These are phyloP conservation scores for Microtus pennsylvanicus DNA, from an alignment of 2,113 vertebrate genomes.

Conservation along the genomic window DNA sequence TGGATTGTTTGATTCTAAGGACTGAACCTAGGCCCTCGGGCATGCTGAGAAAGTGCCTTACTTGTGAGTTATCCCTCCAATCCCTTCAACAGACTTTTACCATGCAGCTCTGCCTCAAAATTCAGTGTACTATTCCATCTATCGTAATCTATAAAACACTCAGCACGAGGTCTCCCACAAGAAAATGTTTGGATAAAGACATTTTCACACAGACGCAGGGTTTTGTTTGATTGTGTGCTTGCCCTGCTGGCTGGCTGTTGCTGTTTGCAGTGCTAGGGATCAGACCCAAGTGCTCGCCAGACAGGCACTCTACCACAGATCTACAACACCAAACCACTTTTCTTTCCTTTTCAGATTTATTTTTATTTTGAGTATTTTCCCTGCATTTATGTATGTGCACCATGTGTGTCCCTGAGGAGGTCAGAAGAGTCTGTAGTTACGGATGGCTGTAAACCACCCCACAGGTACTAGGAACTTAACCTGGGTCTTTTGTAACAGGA, in stretches of 20 bases:
- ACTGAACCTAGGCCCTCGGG: not conserved
- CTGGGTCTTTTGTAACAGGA: not conserved
- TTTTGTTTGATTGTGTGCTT: not conserved
- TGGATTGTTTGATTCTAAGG: not conserved
- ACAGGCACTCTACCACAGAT: not conserved
- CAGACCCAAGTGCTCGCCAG: not conserved
- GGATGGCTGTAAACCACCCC: not conserved
- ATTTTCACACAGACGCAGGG: conserved; percentile 20
- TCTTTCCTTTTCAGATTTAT: not conserved
- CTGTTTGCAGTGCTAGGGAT: not conserved
- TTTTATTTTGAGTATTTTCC: not conserved
- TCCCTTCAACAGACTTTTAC: not conserved
- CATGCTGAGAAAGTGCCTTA: not conserved
- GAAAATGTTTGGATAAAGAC: conserved; percentile 42
- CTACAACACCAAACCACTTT: not conserved
- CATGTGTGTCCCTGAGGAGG: not conserved
- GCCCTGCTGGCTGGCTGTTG: not conserved
- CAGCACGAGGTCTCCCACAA: conserved; percentile 20
- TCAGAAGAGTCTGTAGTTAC: not conserved
- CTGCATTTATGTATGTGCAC: not conserved
- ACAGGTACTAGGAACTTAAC: not conserved
- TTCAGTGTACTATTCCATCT: conserved; percentile 32
- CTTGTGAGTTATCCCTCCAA: not conserved
- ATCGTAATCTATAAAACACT: conserved; percentile 10
- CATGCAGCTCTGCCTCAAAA: not conserved